Evolutionary conservation across 2,888 invertebrate genomes (phyloP).

Genomic region (Hydraecia micacea): DNA sequence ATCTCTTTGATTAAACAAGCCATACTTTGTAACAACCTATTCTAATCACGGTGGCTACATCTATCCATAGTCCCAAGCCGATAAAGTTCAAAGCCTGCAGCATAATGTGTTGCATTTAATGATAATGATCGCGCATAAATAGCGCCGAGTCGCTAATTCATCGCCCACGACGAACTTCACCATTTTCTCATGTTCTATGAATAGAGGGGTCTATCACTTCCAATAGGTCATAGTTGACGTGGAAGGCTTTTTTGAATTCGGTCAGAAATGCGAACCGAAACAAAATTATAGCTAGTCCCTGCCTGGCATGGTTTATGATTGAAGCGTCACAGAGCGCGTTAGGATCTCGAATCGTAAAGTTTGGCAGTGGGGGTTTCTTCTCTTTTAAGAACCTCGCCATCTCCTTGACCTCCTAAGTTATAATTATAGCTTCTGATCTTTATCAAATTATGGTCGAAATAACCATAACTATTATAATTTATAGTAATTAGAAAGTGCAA

Average conservation of each 20-base stretch:
- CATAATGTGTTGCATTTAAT: slow-evolving; percentile 63
- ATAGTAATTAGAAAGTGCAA: neutral
- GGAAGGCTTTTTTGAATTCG: neutral
- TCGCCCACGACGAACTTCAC: slow-evolving; percentile 51
- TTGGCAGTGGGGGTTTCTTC: neutral
- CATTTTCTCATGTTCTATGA: slow-evolving; percentile 11
- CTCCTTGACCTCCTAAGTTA: neutral
- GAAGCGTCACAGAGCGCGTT: neutral
- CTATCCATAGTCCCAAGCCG: slow-evolving; percentile 29
- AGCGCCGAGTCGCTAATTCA: slow-evolving; percentile 49
- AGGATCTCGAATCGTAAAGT: neutral
- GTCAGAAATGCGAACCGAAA: neutral
- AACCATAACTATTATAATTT: neutral
- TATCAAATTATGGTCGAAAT: neutral
- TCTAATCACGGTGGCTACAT: slow-evolving; percentile 45
- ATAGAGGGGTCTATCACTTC: neutral
- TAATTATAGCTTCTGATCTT: neutral
- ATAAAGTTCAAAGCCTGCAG: slow-evolving; percentile 49
- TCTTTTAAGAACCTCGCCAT: no score
- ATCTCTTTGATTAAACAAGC: slow-evolving; percentile 2
- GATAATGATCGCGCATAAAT: slow-evolving; percentile 63
- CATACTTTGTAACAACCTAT: slow-evolving; percentile 10
- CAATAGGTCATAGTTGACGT: neutral
- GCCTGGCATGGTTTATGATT: neutral
- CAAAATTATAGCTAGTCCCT: no score